A percentile compares a stretch with the other conserved stretches of the same genome.
Evolutionary conservation across 2,888 invertebrate genomes (phyloP).

Genomic region (Bugula neritina): DNA sequence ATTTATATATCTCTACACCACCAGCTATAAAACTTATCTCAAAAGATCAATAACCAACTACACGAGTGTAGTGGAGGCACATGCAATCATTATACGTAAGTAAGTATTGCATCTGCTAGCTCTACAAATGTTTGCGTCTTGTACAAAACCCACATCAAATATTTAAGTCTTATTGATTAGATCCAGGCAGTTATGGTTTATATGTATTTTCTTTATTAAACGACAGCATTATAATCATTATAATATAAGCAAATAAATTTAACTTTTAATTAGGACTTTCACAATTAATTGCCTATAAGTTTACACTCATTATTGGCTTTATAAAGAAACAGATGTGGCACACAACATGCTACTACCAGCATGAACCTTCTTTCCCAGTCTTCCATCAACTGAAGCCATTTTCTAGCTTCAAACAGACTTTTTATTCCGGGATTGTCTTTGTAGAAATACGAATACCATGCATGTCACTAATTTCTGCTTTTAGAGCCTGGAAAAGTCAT

Average conservation of each 20-base stretch:
- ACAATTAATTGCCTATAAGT: too few species aligned
- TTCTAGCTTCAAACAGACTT: too few species aligned
- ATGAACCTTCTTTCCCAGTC: too few species aligned
- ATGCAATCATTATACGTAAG: too few species aligned
- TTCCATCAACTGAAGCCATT: too few species aligned
- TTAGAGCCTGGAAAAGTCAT: constrained; percentile 58
- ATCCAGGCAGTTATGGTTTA: not conserved
- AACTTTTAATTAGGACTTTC: too few species aligned
- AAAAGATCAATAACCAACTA: constrained; percentile 2
- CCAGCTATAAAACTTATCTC: constrained; percentile 19
- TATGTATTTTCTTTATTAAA: not conserved
- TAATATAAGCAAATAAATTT: not conserved
- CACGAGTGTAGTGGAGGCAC: not conserved
- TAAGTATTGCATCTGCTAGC: too few species aligned
- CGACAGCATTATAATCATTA: not conserved
- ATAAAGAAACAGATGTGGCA: too few species aligned
- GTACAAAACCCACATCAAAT: not conserved
- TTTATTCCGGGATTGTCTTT: not conserved
- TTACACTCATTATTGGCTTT: too few species aligned
- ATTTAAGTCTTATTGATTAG: constrained; percentile 14
- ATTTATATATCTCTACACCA: not conserved
- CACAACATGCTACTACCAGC: too few species aligned
- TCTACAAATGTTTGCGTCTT: too few species aligned
- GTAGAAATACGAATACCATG: constrained; percentile 76
- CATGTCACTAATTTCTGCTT: constrained; percentile 73